A percentile compares a stretch with the other conserved stretches of the same genome.
phyloP scores from a whole-genome alignment of 2,797 vertebrate species.

The Rousettus madagascariensis region DNA sequence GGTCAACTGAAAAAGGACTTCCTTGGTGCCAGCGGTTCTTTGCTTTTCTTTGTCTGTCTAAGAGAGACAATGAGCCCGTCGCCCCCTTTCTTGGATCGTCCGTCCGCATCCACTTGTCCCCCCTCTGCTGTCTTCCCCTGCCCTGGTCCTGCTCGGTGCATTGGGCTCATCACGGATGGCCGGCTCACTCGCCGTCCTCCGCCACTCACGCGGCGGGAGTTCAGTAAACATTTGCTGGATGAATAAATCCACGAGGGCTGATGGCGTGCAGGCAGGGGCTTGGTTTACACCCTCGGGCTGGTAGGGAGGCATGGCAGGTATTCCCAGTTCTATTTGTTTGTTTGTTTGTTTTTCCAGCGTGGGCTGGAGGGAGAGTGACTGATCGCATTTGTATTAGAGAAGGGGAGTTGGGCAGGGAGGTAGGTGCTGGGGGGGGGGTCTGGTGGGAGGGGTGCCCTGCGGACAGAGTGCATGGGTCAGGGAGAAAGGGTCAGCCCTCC shows the following conservation, averaged over 20 bases:
- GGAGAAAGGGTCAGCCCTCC: no score
- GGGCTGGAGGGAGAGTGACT: not conserved
- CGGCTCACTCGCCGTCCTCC: not conserved
- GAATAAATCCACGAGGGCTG: not conserved
- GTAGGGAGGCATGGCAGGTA: not conserved
- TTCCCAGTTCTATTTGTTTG: not conserved
- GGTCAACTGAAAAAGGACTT: accelerated
- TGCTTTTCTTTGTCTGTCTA: not conserved
- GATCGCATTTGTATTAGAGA: not conserved
- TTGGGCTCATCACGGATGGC: not conserved
- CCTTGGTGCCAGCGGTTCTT: accelerated
- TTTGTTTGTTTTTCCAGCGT: not conserved
- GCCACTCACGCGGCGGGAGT: not conserved
- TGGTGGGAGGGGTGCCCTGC: not conserved
- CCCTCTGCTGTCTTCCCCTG: not conserved
- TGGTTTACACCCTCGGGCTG: not conserved
- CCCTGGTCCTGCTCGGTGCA: no score
- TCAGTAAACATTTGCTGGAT: not conserved
- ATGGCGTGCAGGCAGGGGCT: accelerated
- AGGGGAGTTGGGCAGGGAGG: not conserved
- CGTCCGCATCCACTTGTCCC: accelerated
- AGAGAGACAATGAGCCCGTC: accelerated
- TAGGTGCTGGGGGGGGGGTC: no score
- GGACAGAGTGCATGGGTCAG: not conserved
- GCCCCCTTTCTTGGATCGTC: not conserved